Base-by-base conservation (phyloP, 2,888 invertebrate species). In the Tanytarsus gracilentus region DNA sequence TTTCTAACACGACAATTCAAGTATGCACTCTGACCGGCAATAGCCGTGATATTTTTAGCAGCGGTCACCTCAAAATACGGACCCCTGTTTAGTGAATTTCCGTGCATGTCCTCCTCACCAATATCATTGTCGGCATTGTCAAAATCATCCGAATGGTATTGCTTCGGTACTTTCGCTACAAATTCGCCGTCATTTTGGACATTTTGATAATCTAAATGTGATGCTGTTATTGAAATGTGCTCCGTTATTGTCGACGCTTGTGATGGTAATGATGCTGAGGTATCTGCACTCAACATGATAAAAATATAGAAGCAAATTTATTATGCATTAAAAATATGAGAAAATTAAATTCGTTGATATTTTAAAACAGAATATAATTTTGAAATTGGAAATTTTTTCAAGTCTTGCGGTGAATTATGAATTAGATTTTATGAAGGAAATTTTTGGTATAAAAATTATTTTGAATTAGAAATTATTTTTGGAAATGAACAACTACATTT, bases 11-110 rank as follows among this genome's bases (percentile, higher is more conserved):
- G 78, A 76, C 87, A 88, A 71, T 82, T 85, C 63, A 87, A 76
- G 67, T 84, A 82, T 2, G 86, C 84, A 4, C 85, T 85, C 72
- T 86, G 86, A 26, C 86, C 87, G 9, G 87, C 86, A n/a, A 87
- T 75, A 0, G 86, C 86, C 21, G 87, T 87, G 62, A 87, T 86
- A 68, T 88, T 87, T 66, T 79, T 82, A 29, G 86, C 84, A 62
- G 82, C 85, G 1, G 79, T 77, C 61, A 81, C 74, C 66, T 86
- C 86, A 70, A 86, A 86, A 69, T 80, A 82, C 0, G 86, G 86
- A 7, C 85, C 86, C 44, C 84, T 75, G 55, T 77, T 77, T 8
- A 67, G 60, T 6, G 66, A 66, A 0, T 77, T 77, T 7, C 30
- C 51, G 21, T 51, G 29, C 8, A 30, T 9, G 2, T 51, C 51